These are phyloP conservation scores for Pterocles orientalis DNA, from an alignment of 2,113 vertebrate species.

Conservation along the genomic window DNA sequence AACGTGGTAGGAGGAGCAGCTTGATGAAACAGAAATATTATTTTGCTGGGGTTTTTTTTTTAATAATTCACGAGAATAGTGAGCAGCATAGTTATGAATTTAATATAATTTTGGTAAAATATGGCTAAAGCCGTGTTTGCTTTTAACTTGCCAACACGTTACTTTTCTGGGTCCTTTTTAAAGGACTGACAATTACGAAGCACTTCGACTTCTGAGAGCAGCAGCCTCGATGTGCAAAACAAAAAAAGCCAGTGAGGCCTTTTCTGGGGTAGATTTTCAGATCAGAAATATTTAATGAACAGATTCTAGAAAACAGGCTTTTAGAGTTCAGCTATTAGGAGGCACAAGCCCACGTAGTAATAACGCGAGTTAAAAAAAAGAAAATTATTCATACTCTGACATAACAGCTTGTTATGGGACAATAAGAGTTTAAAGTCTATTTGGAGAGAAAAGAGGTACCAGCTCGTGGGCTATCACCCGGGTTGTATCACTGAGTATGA, in stretches of 20 bases:
- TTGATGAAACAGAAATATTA: background rate
- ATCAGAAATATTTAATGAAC: background rate
- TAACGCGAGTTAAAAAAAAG: background rate
- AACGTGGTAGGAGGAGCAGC: background rate
- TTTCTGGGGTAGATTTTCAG: background rate
- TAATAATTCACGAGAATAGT: background rate
- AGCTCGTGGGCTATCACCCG: background rate
- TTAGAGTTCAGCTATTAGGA: background rate
- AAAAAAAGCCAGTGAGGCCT: background rate
- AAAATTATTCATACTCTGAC: background rate
- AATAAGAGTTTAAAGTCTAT: background rate
- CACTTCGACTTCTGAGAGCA: background rate
- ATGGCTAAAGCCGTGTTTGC: background rate
- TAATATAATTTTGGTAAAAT: background rate
- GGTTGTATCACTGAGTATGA: background rate
- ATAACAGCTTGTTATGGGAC: background rate
- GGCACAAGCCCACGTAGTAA: background rate
- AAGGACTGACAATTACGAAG: background rate
- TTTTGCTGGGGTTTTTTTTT: background rate
- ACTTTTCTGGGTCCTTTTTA: background rate
- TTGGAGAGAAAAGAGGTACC: background rate
- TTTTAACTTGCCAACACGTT: background rate
- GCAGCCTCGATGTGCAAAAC: background rate
- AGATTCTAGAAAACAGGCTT: slow-evolving; percentile 26
- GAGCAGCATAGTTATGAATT: background rate